phyloP scores from a whole-genome alignment of 2,888 invertebrate species.

The Alitta virens region DNA sequence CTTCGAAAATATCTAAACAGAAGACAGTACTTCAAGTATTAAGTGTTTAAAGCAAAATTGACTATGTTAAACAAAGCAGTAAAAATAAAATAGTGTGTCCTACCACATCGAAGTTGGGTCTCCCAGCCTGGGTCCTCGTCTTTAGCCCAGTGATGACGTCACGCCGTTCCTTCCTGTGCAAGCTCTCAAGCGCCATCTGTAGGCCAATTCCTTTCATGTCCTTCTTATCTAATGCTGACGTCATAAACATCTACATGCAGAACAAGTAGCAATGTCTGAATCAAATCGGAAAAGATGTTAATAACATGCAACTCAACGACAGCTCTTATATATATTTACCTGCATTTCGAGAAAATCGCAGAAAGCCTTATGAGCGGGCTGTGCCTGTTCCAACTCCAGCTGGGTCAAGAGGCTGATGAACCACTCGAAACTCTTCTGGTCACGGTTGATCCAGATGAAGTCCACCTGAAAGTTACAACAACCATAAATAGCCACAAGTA shows the following conservation, averaged over 20 bases:
- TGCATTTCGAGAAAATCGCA: constrained; percentile 84
- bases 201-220: constrained; percentile 88
- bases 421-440: constrained; percentile 95
- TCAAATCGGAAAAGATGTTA: no score
- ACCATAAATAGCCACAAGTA: no score
- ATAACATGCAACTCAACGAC: no score
- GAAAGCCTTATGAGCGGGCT: not conserved
- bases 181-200: constrained; percentile 83
- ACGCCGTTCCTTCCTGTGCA: constrained; percentile 81
- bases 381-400: constrained; percentile 55
- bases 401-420: constrained; percentile 89
- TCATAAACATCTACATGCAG: constrained; percentile 98
- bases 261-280: no score
- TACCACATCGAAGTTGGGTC: constrained; percentile 94
- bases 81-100: no score
- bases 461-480: constrained; percentile 72
- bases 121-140: constrained; percentile 87
- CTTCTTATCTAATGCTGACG: constrained; percentile 83
- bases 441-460: constrained; percentile 96
- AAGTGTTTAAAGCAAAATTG: no score
- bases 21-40: no score
- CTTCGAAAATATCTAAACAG: no score
- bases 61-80: no score
- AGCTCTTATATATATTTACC: no score
- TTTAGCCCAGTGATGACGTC: constrained; percentile 90